Percentiles rank a stretch among this genome's conserved stretches.
Evolutionary conservation across 2,113 vertebrate species (phyloP).

Genomic region (Cynocephalus volans): DNA sequence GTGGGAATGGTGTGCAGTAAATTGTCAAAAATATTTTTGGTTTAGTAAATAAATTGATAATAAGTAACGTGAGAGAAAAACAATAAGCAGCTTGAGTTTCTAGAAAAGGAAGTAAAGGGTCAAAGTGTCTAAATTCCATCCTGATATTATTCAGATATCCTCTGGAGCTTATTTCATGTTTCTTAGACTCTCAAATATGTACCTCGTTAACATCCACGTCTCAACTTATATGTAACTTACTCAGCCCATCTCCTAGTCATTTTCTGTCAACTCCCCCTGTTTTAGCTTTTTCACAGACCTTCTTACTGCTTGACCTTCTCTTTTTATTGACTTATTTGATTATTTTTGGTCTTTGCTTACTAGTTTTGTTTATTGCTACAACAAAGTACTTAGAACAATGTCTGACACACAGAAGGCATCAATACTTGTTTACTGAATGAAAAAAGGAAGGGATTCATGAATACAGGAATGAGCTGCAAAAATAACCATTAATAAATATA

Average conservation of each 20-base stretch:
- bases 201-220: background rate
- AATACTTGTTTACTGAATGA: background rate
- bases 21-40: slow-evolving; percentile 14
- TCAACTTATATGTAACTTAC: background rate
- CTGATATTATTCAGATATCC: background rate
- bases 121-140: background rate
- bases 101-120: background rate
- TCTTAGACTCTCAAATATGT: background rate
- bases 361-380: background rate
- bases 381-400: slow-evolving; percentile 18
- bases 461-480: background rate
- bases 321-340: slow-evolving; percentile 32
- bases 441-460: background rate
- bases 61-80: background rate
- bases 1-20: background rate
- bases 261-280: background rate
- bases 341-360: background rate
- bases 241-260: background rate
- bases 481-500: slow-evolving; percentile 2
- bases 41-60: background rate
- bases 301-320: slow-evolving; percentile 14
- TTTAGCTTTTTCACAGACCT: background rate
- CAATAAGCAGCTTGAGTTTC: background rate
- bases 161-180: background rate
- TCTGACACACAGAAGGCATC: background rate